Base-by-base conservation (phyloP, 2,888 invertebrate species). In the Papilio gigon region DNA sequence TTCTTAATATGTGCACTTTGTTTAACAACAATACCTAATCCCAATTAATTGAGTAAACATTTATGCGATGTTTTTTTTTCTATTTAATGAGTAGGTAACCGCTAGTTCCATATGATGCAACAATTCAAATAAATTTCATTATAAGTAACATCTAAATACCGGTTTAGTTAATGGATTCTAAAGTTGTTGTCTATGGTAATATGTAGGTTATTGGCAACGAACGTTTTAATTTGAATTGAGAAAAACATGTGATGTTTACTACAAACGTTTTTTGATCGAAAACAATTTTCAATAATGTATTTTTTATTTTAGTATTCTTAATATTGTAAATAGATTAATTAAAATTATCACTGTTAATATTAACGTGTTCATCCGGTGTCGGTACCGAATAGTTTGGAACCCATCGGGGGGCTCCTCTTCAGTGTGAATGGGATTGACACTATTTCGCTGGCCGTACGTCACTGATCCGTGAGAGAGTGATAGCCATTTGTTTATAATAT, bases 21-120 rank as follows among this genome's bases (percentile, higher is more conserved):
- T 40, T 37, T 40, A 60, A 37, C 30, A 17, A 64, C 25, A 40
- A 64, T 56, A 64, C 37, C 50, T 53, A 63, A 50, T 8, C 22
- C 33, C 20, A 33, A 47, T 30, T 20, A n/a, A 6, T 40, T 64
- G 56, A 40, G 53, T 8, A 40, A 53, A 64, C 44, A 64, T 64
- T 67, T 50, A 61, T 67, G 37, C 60, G 35, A 67, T 53, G 27
- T 50, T 27, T 66, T 66, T 56, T 47, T 66, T 47, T 61, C 40
- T 60, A 65, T 42, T 50, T 50, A 40, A 40, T 60, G 25, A 40
- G 37, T 4, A 20, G 33, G 25, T 42, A 22, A 42, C 33, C 8
- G 44, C 35, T 58, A 37, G 50, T 61, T 58, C 58, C 53, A 70
- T 58, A 78, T 81, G 80, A 81, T 78, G 81, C 79, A 81, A 81